A percentile compares a stretch with the other conserved stretches of the same genome.
These are phyloP conservation scores for Gambelia wislizenii DNA, from an alignment of 2,797 vertebrate species.

Conservation along the genomic window DNA sequence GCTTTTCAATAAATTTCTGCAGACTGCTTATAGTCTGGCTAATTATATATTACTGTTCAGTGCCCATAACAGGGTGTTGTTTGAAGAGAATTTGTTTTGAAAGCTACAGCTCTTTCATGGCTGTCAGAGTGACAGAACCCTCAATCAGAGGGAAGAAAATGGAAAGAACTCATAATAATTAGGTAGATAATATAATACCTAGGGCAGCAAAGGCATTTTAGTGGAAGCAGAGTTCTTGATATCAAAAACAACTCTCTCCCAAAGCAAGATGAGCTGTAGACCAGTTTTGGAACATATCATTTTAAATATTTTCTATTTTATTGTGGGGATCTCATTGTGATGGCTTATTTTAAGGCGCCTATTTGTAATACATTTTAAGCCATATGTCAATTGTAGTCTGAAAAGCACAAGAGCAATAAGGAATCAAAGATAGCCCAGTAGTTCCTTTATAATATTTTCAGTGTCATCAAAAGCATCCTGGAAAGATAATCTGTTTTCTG, in stretches of 20 bases:
- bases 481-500: background rate
- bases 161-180: background rate
- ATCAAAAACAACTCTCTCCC: slow-evolving; percentile 31
- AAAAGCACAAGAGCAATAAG: background rate
- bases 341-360: background rate
- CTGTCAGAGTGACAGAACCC: no score
- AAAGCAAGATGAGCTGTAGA: slow-evolving; percentile 2
- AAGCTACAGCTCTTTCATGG: background rate
- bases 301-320: slow-evolving; percentile 38
- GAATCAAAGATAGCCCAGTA: background rate
- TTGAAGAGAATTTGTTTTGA: background rate
- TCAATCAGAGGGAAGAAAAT: slow-evolving; percentile 5
- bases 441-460: background rate
- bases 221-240: background rate
- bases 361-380: background rate
- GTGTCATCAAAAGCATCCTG: background rate
- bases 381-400: background rate
- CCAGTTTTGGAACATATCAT: background rate
- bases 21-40: background rate
- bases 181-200: background rate
- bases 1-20: slow-evolving; percentile 34
- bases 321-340: slow-evolving; percentile 3
- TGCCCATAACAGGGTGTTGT: background rate
- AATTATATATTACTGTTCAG: slow-evolving; percentile 25
- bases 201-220: slow-evolving; percentile 13